Evolutionary conservation across 2,113 vertebrate genomes (phyloP), one percentile per base, ranked within the genome.

Genomic region (Clupea harengus): DNA sequence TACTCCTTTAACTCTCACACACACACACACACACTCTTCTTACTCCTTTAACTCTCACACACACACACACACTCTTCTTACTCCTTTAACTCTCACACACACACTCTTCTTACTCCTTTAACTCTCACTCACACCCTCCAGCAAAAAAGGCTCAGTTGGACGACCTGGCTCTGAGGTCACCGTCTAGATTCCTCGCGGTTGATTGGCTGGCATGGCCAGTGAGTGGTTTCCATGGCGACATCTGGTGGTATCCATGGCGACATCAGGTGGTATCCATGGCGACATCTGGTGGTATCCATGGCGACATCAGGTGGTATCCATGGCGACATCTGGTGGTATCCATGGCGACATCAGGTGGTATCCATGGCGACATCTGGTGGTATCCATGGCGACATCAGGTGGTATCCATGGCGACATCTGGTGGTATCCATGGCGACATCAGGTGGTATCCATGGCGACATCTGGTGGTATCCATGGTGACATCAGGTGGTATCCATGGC

Each of bases 111-210:
- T 17, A 10, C n/a, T n/a, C n/a, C n/a, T n/a, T n/a, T n/a, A n/a
- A n/a, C n/a, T n/a, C n/a, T n/a, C n/a, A n/a, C n/a, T n/a, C n/a
- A n/a, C n/a, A n/a, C n/a, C n/a, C n/a, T 80, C 39, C 78, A 82
- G 85, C n/a, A 83, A 45, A 50, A 25, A 60, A 83, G 89, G 87
- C 87, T 88, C 89, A 89, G 87, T 82, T 83, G 83, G 82, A 84
- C 82, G 45, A 47, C 57, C 82, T 88, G 28, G 44, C 85, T 9
- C 49, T 44, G 4, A 47, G 81, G 84, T 87, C 84, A 78, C 80
- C 46, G 85, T 85, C 52, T 75, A 83, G 60, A 49, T 46, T 75
- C 82, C 46, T 83, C 60, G n/a, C 72, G 81, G 20, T 15, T 25
- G 80, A 87, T 78, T 78, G 72, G 72, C 72, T 78, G 72, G 28